phyloP scores from a whole-genome alignment of 1,140 invertebrate species.

The Trichonephila inaurata region DNA sequence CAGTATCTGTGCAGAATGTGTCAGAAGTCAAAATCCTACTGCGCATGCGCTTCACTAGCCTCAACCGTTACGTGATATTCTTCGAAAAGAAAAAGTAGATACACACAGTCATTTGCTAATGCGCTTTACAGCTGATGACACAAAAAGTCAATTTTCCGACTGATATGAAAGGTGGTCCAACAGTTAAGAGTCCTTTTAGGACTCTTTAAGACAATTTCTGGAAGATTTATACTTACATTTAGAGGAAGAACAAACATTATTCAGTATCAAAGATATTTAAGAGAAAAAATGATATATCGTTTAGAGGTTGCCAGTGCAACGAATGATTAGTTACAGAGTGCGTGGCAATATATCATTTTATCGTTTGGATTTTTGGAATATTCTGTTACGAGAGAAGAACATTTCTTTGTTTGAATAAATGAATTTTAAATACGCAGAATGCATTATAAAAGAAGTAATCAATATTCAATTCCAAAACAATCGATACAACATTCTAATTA shows the following conservation, averaged over 20 bases:
- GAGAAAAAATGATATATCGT: constrained; percentile 2
- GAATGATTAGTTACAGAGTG: neutral
- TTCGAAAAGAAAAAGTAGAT: constrained; percentile 1
- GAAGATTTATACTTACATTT: constrained; percentile 5
- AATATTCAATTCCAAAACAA: too few relatives aligned
- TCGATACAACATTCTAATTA: too few relatives aligned
- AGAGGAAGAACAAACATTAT: constrained; percentile 5
- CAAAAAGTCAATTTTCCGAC: neutral
- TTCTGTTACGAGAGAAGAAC: neutral
- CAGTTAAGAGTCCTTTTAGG: neutral
- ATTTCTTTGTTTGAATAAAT: too few relatives aligned
- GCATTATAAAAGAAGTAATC: too few relatives aligned
- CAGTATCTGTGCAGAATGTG: neutral
- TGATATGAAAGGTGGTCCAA: neutral
- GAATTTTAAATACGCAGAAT: too few relatives aligned
- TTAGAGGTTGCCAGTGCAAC: neutral
- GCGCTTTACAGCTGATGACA: neutral
- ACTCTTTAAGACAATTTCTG: neutral
- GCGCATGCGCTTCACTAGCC: neutral
- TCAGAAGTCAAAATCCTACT: neutral
- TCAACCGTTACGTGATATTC: neutral
- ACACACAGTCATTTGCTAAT: constrained; percentile 10
- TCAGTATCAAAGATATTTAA: neutral
- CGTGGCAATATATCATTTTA: neutral
- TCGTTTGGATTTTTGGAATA: neutral